Conservation (phyloP, 37 sponge, comb jelly and placozoan genomes). For the Mnemiopsis leidyi region DNA sequence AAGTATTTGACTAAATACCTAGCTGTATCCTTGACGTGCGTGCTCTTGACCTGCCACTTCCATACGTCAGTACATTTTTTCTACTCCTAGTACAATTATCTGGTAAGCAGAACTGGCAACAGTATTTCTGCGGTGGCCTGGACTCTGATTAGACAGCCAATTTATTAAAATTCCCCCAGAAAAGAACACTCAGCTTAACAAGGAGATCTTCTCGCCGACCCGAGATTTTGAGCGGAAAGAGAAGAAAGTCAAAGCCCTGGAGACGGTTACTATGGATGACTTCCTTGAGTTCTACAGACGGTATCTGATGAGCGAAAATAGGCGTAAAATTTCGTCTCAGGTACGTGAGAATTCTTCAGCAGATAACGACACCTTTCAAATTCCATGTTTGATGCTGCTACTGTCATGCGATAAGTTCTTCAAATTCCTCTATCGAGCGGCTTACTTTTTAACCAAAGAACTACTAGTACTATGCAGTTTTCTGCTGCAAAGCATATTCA, state of each 20-base stretch:
- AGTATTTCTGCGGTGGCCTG: too few relatives aligned
- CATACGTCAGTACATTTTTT: background rate
- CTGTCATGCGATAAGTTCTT: too few relatives aligned
- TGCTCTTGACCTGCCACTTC: background rate
- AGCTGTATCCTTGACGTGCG: background rate
- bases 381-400: too few relatives aligned
- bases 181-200: background rate
- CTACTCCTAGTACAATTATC: background rate
- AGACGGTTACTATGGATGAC: background rate
- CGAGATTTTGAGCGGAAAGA: conserved; percentile 24
- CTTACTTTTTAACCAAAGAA: too few relatives aligned
- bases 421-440: too few relatives aligned
- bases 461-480: too few relatives aligned
- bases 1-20: background rate
- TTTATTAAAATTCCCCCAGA: conserved; percentile 8
- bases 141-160: too few relatives aligned
- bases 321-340: conserved; percentile 20
- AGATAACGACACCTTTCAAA: too few relatives aligned
- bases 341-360: background rate
- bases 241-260: conserved; percentile 17
- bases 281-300: background rate
- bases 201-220: background rate
- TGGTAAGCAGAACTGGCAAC: too few relatives aligned
- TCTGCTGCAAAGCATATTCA: too few relatives aligned
- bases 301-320: background rate